phyloP scores from a whole-genome alignment of 2,888 invertebrate genomes.

The Yponomeuta cagnagella region DNA sequence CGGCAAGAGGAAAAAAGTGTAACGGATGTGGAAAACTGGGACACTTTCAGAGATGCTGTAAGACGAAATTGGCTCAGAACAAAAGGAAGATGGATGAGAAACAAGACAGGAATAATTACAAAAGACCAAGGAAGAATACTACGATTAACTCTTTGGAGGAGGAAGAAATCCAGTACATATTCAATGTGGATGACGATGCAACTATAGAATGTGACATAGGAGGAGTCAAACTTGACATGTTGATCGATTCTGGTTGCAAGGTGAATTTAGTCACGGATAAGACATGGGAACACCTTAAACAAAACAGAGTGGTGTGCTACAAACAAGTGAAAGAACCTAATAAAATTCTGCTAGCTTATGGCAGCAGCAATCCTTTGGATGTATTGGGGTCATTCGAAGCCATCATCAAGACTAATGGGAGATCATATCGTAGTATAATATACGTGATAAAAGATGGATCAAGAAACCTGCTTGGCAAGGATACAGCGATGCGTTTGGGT shows the following conservation, averaged over 20 bases:
- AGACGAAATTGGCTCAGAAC: constrained; percentile 6
- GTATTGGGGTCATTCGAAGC: constrained; percentile 13
- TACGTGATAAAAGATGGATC: constrained; percentile 10
- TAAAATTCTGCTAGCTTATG: constrained; percentile 20
- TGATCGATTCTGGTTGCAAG: constrained; percentile 26
- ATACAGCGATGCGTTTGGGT: constrained; percentile 10
- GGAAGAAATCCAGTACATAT: constrained; percentile 20
- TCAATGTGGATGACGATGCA: constrained; percentile 22
- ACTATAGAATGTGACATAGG: constrained; percentile 24
- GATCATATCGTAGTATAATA: background rate
- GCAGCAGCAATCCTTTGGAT: constrained; percentile 17
- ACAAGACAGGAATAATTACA: background rate
- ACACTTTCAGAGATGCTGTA: constrained; percentile 18
- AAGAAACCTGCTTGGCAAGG: constrained; percentile 11
- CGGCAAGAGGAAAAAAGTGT: constrained; percentile 17
- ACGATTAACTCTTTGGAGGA: background rate
- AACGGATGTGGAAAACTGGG: constrained; percentile 17
- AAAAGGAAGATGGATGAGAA: background rate
- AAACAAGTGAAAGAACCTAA: constrained; percentile 15
- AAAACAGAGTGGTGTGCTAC: background rate
- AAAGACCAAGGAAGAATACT: background rate
- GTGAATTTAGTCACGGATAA: constrained; percentile 22
- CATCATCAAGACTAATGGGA: background rate
- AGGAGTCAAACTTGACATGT: constrained; percentile 24
- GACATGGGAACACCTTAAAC: constrained; percentile 15